Percentiles rank a stretch among this genome's conserved stretches.
Evolutionary conservation across 2,797 vertebrate genomes (phyloP).

Genomic region (Epinephelus awoara): DNA sequence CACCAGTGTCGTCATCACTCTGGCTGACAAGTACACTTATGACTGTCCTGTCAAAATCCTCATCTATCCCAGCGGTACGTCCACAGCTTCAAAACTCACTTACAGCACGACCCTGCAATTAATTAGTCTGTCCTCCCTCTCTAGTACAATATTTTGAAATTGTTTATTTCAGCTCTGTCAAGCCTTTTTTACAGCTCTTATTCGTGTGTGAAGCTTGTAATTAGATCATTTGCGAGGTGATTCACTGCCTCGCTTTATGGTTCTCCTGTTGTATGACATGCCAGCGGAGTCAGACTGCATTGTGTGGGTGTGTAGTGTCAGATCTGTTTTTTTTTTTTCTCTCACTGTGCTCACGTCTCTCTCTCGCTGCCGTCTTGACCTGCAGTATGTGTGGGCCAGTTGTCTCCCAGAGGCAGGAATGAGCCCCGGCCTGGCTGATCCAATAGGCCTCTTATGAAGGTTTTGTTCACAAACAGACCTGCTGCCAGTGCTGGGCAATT

Average conservation of each 20-base stretch:
- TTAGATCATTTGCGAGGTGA: conserved; percentile 62
- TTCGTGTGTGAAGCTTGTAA: conserved; percentile 34
- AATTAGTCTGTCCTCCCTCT: conserved; percentile 27
- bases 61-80: conserved; percentile 95
- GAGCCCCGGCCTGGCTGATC: conserved; percentile 54
- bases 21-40: conserved; percentile 96
- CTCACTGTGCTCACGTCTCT: conserved; percentile 14
- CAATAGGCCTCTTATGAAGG: conserved; percentile 59
- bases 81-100: conserved; percentile 22
- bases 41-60: conserved; percentile 96
- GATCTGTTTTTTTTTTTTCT: conserved; percentile 14
- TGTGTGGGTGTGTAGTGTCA: conserved; percentile 64
- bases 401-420: conserved; percentile 66
- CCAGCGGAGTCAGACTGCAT: conserved; percentile 35
- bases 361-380: conserved; percentile 43
- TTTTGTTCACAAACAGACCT: conserved; percentile 67
- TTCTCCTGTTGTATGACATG: conserved; percentile 49
- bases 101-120: conserved; percentile 4
- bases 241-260: conserved; percentile 48
- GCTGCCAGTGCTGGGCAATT: conserved; percentile 51
- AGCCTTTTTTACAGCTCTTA: conserved; percentile 16
- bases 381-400: conserved; percentile 52
- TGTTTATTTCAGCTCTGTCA: conserved; percentile 25
- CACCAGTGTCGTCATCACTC: conserved; percentile 91
- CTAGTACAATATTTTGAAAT: conserved; percentile 30